Evolutionary conservation across 2,888 invertebrate genomes (phyloP), one percentile per base, ranked within the genome.

Genomic region (Temnothorax ravouxi): DNA sequence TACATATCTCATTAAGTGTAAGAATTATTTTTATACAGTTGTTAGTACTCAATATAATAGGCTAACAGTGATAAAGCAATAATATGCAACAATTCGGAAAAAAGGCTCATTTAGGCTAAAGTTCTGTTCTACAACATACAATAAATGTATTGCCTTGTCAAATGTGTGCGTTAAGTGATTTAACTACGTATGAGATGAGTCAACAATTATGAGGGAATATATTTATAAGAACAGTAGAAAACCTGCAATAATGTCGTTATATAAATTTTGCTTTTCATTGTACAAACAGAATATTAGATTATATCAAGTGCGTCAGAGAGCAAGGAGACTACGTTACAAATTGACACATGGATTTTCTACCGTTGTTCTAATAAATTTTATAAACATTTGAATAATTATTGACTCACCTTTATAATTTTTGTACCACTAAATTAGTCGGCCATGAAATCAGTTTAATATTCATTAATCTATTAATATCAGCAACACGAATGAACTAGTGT

Each of bases 401-500:
- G 3, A 64, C 13, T 44, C 15, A 18, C 3, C 1, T 6, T 47
- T 44, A 38, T 34, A 71, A 56, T 29, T 79, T 72, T 52, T 25
- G 11, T 80, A 62, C 34, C n/a, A 44, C 6, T 64, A 81, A 76
- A 71, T 81, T 66, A 44, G 11, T 64, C 64, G 5, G 59, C 62
- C 6, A 69, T 15, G 13, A 59, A 86, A 71, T n/a, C 9, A 83
- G 44, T 75, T 64, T 72, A 64, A 59, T 29, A 11, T 66, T 76
- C 18, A 11, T 52, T 66, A 29, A 4, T 34, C 21, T 47, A 21
- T 34, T n/a, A 50, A 83, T 29, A 47, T 75, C 11, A 79, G 54
- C 44, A 83, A 81, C 47, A 76, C 52, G 34, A 69, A 21, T 59
- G 79, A 89, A 81, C 62, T 86, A 90, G 80, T 71, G 75, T 54